Evolutionary conservation across 2,888 invertebrate species (phyloP).

Genomic region (Tuta absoluta): DNA sequence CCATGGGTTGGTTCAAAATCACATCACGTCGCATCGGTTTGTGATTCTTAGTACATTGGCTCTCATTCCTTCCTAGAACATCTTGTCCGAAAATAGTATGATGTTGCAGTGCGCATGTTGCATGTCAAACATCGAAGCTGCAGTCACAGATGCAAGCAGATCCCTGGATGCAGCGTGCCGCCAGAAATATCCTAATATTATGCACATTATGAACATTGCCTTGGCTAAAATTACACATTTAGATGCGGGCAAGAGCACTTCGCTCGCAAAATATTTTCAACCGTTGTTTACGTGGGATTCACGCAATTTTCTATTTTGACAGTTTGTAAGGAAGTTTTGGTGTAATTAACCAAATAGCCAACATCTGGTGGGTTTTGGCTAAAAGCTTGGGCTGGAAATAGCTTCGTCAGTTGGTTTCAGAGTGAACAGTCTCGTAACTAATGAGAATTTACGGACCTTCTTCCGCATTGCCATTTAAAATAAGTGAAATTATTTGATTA

Average conservation of each 20-base stretch:
- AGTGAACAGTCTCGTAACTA: not conserved
- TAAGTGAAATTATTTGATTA: not conserved
- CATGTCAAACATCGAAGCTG: slow-evolving; percentile 24
- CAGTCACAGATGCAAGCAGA: slow-evolving; percentile 40
- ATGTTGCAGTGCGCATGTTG: not conserved
- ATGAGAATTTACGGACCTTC: not conserved
- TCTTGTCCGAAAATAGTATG: slow-evolving; percentile 11
- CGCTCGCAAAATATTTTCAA: slow-evolving; percentile 43
- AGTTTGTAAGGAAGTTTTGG: slow-evolving; percentile 21
- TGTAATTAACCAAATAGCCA: slow-evolving; percentile 12
- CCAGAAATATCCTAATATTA: slow-evolving; percentile 65
- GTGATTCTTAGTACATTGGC: not conserved
- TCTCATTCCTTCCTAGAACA: not conserved
- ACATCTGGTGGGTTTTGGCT: slow-evolving; percentile 18
- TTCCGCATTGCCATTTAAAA: slow-evolving; percentile 15
- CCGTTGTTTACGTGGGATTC: slow-evolving; percentile 38
- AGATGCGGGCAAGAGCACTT: slow-evolving; percentile 53
- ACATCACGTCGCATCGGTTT: no score
- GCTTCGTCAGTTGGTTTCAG: not conserved
- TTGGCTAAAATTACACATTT: slow-evolving; percentile 68
- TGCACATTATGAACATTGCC: slow-evolving; percentile 60
- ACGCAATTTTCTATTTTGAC: slow-evolving; percentile 23
- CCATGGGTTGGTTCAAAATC: no score
- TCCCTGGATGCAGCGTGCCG: slow-evolving; percentile 50
- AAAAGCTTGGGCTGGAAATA: slow-evolving; percentile 17